Percentiles rank a stretch among this genome's conserved stretches.
phyloP scores from a whole-genome alignment of 2,797 vertebrate genomes.

The Bryconaethiops microstoma region DNA sequence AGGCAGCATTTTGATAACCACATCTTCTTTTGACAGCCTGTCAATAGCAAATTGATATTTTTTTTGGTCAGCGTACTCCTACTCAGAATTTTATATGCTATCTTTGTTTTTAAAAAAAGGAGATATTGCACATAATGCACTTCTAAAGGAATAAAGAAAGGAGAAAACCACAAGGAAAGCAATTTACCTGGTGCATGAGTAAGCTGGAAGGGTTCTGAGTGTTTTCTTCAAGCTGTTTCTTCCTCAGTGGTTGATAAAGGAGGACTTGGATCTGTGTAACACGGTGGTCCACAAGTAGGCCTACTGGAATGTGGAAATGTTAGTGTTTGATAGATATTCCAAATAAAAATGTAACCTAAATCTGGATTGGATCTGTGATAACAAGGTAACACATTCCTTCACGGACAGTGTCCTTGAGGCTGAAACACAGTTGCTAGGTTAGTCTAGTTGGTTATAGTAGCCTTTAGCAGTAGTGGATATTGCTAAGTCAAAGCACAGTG shows the following conservation, averaged over 20 bases:
- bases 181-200: not conserved
- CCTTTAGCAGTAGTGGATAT: not conserved
- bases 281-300: not conserved
- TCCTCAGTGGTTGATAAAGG: not conserved
- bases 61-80: constrained; percentile 8
- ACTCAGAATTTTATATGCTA: not conserved
- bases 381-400: not conserved
- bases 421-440: not conserved
- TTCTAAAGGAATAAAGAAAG: not conserved
- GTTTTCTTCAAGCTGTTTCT: not conserved
- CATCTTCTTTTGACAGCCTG: constrained; percentile 4
- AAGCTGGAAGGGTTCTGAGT: not conserved
- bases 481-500: no score
- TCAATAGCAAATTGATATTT: constrained; percentile 23
- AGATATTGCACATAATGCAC: not conserved
- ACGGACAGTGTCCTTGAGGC: not conserved
- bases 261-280: not conserved
- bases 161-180: not conserved
- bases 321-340: not conserved
- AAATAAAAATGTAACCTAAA: not conserved
- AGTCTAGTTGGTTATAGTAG: not conserved
- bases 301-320: not conserved
- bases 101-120: not conserved
- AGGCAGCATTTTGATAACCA: not conserved
- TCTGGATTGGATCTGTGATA: not conserved